Conservation (phyloP, 2,113 vertebrate species). For the Mungos mungo region DNA sequence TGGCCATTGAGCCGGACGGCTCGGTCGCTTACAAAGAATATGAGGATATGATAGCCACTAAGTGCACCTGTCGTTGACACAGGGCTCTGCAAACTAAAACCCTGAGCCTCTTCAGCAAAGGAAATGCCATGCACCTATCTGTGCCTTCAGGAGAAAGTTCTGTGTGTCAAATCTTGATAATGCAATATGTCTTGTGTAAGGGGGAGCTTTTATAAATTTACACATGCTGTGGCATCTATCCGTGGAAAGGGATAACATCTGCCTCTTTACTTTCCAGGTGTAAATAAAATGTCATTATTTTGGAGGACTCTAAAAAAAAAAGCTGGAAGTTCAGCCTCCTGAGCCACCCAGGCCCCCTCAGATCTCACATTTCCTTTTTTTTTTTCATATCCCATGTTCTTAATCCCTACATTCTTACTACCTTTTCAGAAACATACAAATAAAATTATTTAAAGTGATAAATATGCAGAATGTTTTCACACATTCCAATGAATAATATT, state of each 20-base stretch:
- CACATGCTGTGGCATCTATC: background rate
- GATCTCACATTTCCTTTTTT: no score
- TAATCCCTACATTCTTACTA: background rate
- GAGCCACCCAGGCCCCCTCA: no score
- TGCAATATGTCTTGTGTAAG: background rate
- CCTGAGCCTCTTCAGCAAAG: background rate
- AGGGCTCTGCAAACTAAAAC: background rate
- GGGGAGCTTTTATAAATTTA: background rate
- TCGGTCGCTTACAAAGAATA: constrained; percentile 96
- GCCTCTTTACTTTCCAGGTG: background rate
- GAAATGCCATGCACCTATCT: fast-evolving
- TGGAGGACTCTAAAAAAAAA: background rate
- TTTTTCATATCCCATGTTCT: background rate
- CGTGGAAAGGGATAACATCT: background rate
- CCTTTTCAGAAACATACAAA: background rate
- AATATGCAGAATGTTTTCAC: background rate
- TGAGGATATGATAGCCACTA: constrained; percentile 95
- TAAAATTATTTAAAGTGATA: background rate
- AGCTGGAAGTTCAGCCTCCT: no score
- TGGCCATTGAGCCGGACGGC: constrained; percentile 92
- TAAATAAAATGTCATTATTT: background rate
- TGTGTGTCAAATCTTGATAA: fast-evolving
- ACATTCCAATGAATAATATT: background rate
- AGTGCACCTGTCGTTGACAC: constrained; percentile 93
- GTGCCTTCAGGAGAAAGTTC: background rate